These are phyloP conservation scores for Sarcophaga bullata DNA, from an alignment of 1,140 invertebrate genomes.

Conservation along the genomic window DNA sequence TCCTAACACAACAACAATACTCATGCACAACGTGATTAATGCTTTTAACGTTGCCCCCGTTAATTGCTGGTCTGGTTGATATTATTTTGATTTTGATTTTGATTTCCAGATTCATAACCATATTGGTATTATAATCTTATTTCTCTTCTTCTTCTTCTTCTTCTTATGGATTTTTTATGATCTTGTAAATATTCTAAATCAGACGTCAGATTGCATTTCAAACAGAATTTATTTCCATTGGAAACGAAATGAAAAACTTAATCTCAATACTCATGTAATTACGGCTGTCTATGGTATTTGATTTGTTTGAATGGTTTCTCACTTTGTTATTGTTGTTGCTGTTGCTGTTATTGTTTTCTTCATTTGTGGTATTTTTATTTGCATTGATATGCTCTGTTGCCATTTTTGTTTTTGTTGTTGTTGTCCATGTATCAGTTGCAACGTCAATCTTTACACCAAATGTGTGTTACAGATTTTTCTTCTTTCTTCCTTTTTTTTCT, in stretches of 20 bases:
- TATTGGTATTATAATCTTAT: neutral
- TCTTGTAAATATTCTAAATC: neutral
- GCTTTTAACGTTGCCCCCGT: neutral
- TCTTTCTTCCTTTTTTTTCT: no score
- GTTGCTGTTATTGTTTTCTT: neutral
- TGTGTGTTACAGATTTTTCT: neutral
- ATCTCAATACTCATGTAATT: neutral
- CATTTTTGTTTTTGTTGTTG: neutral
- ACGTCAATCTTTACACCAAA: neutral
- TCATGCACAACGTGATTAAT: neutral
- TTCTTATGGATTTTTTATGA: neutral
- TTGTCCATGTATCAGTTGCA: conserved; percentile 3
- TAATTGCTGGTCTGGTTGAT: neutral
- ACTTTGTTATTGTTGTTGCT: neutral
- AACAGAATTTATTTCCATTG: neutral
- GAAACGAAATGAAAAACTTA: neutral
- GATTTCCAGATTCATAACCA: neutral
- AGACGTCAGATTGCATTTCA: neutral
- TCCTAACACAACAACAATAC: no score
- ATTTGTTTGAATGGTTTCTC: conserved; percentile 11
- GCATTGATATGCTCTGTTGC: neutral
- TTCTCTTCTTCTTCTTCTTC: neutral
- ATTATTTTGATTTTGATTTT: no score
- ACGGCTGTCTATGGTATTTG: neutral
- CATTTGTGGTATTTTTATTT: neutral